Evolutionary conservation across 2,113 vertebrate genomes (phyloP), one percentile per base, ranked within the genome.

Genomic region (Mormyrus lacerda): DNA sequence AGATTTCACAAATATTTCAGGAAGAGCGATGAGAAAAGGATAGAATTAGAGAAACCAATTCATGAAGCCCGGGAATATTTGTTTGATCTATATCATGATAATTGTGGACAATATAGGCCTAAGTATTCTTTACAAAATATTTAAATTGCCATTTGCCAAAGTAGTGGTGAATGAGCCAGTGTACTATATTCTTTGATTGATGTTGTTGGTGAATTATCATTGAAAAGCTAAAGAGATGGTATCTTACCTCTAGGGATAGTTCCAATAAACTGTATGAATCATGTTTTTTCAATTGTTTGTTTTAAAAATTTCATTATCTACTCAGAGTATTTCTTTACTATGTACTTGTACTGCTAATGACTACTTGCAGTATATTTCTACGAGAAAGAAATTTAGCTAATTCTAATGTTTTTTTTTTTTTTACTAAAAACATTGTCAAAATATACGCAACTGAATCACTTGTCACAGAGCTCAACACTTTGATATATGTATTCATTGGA

Each of bases 1-100:
- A 94, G 91, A 94, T 93, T 93, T 95, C 91, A 94, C 89, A 91
- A 92, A 94, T 92, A 92, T 93, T 93, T 92, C 92, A 73, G 93
- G 93, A 93, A 91, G 91, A 89, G 89, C 69, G 90, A 93, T 17
- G 3, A 17, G 31, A n/a, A 15, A 87, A 4, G 85, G 92, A 92
- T 91, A 93, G 93, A 91, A 92, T 94, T 93, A 94, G 93, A 94
- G 93, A 91, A 91, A 91, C 87, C 91, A 91, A 90, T 92, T 93
- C 89, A 91, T 91, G 90, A 87, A 76, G 89, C 92, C 90, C 90
- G 65, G 89, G 89, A 93, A 91, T 92, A 85, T 51, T 55, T 27
- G 69, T 27, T 83, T 15, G 31, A 88, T 85, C 86, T 42, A 76
- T 42, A 90, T 84, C 82, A 48, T 83, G 8, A n/a, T 84, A 47